These are phyloP conservation scores for Vanessa atalanta DNA, from an alignment of 1,140 invertebrate genomes.

Conservation along the genomic window DNA sequence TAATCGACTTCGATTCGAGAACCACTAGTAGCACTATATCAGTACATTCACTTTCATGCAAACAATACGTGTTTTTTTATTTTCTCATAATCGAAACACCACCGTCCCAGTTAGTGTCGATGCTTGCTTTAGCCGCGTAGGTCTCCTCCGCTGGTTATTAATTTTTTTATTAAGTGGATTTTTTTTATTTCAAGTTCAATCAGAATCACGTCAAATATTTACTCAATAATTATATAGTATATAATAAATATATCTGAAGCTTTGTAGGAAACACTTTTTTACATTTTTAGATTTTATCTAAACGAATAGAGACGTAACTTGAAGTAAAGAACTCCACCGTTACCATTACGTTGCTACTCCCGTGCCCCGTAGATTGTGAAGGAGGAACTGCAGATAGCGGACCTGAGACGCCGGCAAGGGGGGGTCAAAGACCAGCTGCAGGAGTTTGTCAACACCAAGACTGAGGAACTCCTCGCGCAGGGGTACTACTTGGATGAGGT, in stretches of 20 bases:
- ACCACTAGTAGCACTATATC: constrained; percentile 39
- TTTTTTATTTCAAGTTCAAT: constrained; percentile 52
- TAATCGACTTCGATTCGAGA: constrained; percentile 35
- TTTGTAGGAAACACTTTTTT: background rate
- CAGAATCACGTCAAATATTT: background rate
- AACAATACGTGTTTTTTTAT: constrained; percentile 46
- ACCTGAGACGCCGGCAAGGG: constrained; percentile 77
- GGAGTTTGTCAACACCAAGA: constrained; percentile 76
- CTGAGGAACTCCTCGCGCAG: constrained; percentile 75
- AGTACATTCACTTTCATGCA: constrained; percentile 41
- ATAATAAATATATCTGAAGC: too few relatives aligned
- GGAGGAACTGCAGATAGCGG: constrained; percentile 81
- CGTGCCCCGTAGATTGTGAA: constrained; percentile 82
- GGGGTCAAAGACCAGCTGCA: constrained; percentile 80
- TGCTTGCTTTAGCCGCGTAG: background rate
- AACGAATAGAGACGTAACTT: constrained; percentile 8
- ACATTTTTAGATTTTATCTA: background rate
- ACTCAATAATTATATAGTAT: too few relatives aligned
- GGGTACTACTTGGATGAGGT: constrained; percentile 79
- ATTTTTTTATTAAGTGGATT: constrained; percentile 49
- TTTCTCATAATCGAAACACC: constrained; percentile 39
- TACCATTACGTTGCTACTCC: constrained; percentile 62
- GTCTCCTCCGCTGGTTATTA: constrained; percentile 33
- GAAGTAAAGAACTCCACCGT: constrained; percentile 57
- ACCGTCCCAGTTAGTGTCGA: constrained; percentile 26